Evolutionary conservation across 2,113 vertebrate species (phyloP).

Genomic region (Muntiacus reevesi): DNA sequence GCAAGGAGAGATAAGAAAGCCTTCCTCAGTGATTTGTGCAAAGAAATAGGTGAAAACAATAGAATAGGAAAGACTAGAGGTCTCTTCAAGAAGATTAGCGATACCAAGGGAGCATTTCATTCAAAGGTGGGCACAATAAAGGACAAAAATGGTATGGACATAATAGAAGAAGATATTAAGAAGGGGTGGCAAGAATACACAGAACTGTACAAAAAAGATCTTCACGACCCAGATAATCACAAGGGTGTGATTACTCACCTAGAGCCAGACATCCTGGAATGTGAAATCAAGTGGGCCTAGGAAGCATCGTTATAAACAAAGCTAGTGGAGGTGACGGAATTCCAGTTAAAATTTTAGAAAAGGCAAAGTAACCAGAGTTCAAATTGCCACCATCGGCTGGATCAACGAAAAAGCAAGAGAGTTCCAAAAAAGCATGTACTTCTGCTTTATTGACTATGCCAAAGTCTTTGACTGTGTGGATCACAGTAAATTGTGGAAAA

Average conservation of each 20-base stretch:
- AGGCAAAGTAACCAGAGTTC: background rate
- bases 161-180: background rate
- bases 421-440: background rate
- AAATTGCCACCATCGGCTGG: background rate
- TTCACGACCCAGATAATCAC: background rate
- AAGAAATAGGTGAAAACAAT: background rate
- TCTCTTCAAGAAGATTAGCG: background rate
- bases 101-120: background rate
- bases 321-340: background rate
- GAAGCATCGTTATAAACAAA: background rate
- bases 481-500: background rate
- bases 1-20: background rate
- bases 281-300: background rate
- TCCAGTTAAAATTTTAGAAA: background rate
- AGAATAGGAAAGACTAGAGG: background rate
- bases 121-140: background rate
- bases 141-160: rapidly evolving
- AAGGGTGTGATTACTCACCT: background rate
- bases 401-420: rapidly evolving
- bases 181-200: background rate
- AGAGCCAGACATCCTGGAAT: background rate
- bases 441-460: background rate
- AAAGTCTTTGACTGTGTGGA: background rate
- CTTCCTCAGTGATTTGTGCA: background rate
- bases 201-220: background rate